Base-by-base conservation (phyloP, 1,140 invertebrate species). In the Leucophenga varia region DNA sequence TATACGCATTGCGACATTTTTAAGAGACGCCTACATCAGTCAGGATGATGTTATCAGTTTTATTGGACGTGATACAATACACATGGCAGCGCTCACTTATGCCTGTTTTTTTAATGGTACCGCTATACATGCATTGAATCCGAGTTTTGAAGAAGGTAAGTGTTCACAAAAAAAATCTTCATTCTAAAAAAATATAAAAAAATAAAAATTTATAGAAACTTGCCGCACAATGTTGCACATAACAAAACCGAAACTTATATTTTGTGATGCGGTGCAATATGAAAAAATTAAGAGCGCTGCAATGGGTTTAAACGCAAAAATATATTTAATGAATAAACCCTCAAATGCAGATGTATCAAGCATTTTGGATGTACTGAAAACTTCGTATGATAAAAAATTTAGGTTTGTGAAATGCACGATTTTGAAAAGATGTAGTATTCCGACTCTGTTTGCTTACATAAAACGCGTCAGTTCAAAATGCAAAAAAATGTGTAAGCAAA, bases 191-290 rank as follows among this genome's bases (percentile, higher is more conserved):
- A 19, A 30, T 35, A 9, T 12, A 34, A 25, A 10, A 6, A 10
- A 5, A 6, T 25, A 25, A 25, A 25, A 25, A 6, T 38, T 37
- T 13, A 25, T 25, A 25, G 18, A 35, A 10, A 37, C 37, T 8
- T 52, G 52, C 14, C 30, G 35, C 2, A 41, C 46, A 2, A 39
- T 55, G 10, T 55, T 34, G 12, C 25, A 13, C 10, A 47, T 54
- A 0, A 60, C 54, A 9, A 54, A 39, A 12, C 63, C 63, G 0
- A 44, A 42, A 19, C 1, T 67, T 0, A 46, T 67, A 10, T 60
- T 67, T 36, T 67, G 63, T 28, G 59, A 67, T 41, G 52, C 48
- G 8, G 45, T 49, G 21, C 44, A 54, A 5, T 55, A 44, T 19
- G 28, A 48, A 1, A 52, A 38, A 14, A 37, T 60, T 4, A 36